These are phyloP conservation scores for Saturnia pavonia DNA, from an alignment of 2,888 invertebrate genomes.

Conservation along the genomic window DNA sequence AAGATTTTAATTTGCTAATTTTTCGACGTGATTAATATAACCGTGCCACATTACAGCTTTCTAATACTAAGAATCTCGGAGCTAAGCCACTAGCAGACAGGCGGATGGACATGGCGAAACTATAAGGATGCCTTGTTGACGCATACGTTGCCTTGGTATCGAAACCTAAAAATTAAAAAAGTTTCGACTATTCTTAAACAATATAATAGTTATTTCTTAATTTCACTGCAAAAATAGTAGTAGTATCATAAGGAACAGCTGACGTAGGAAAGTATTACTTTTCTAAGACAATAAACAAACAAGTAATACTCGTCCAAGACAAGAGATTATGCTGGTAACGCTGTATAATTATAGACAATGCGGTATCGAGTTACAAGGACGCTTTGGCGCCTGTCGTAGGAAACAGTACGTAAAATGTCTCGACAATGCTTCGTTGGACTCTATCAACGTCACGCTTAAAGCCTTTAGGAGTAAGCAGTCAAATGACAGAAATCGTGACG, in stretches of 20 bases:
- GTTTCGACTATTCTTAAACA: no score
- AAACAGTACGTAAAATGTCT: neutral
- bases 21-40: no score
- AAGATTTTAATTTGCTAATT: no score
- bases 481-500: no score
- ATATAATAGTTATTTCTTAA: no score
- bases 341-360: slow-evolving; percentile 20
- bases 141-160: no score
- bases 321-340: neutral
- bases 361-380: slow-evolving; percentile 24
- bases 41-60: no score
- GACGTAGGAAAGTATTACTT: neutral
- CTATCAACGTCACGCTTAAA: neutral
- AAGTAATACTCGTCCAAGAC: neutral
- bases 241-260: neutral
- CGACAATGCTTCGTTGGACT: neutral
- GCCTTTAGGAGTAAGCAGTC: neutral
- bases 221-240: neutral
- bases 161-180: no score
- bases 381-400: neutral
- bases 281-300: slow-evolving; percentile 1
- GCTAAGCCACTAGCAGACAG: no score
- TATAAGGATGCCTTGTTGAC: no score
- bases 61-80: no score
- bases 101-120: no score